Evolutionary conservation across 1,140 invertebrate genomes (phyloP).

Genomic region (Helicoverpa zea): DNA sequence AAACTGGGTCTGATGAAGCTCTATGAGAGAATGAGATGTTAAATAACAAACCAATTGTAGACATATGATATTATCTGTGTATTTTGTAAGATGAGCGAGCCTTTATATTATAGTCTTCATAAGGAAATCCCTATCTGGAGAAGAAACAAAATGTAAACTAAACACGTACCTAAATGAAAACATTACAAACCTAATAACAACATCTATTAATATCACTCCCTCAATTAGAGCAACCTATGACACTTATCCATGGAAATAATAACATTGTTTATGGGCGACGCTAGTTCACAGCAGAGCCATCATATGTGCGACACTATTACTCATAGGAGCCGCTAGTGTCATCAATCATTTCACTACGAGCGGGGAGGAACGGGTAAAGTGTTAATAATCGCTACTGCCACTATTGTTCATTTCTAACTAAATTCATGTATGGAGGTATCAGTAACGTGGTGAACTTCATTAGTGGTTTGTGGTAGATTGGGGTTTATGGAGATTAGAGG

Average conservation of each 20-base stretch:
- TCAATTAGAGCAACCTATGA: constrained; percentile 39
- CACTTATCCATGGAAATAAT: constrained; percentile 43
- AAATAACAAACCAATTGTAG: too few species aligned
- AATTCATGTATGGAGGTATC: constrained; percentile 43
- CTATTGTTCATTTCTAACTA: constrained; percentile 72
- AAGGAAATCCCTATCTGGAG: too few species aligned
- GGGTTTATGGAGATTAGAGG: not conserved
- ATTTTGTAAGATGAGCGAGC: too few species aligned
- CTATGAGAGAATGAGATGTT: too few species aligned
- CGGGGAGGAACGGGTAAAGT: constrained; percentile 73
- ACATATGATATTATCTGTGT: too few species aligned
- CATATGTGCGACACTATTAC: constrained; percentile 80
- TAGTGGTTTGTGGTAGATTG: not conserved
- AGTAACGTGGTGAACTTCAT: constrained; percentile 28
- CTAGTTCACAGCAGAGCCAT: constrained; percentile 68
- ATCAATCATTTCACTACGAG: constrained; percentile 76
- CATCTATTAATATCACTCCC: constrained; percentile 34
- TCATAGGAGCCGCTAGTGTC: constrained; percentile 69
- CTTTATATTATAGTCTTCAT: too few species aligned
- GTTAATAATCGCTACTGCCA: constrained; percentile 78
- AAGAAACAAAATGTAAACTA: not conserved
- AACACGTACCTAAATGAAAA: constrained; percentile 13
- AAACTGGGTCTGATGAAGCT: too few species aligned
- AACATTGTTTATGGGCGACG: constrained; percentile 43
- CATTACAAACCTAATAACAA: constrained; percentile 1